Evolutionary conservation across 2,888 invertebrate species (phyloP), one percentile per base, ranked within the genome.

Genomic region (Sipha maydis): DNA sequence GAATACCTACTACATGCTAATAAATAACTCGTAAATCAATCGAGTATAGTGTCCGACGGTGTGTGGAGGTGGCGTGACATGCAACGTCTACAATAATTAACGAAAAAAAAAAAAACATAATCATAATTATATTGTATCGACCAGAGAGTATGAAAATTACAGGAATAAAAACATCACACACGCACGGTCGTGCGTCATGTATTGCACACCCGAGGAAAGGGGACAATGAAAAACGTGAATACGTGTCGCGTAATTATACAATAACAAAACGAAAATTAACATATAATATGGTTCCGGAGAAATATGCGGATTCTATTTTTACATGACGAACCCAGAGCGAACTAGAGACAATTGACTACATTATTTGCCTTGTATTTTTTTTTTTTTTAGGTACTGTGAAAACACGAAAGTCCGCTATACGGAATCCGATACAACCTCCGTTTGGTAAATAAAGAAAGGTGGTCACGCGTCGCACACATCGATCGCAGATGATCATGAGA

Each of bases 21-120:
- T 77, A 77, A 84, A 84, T 77, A 77, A 67, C 84, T 76, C 83
- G 56, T 73, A 83, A 83, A 73, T 83, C 73, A 73, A 83, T 79
- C 79, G 56, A 3, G 31, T 14, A 25, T 41, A 14, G 56, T n/a
- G 56, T 41, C 41, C 61, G 61, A 56, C 56, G 56, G 56, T 56
- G 67, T 25, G 69, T 28, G 69, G n/a, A n/a, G n/a, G 71, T 31
- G 31, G 71, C 17, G 14, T 28, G n/a, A 28, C 75, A 48, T 48
- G 73, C 34, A 34, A 75, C 54, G 56, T 56, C 54, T 84, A 84
- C 31, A 61, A 75, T 76, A 41, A 67, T 61, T 76, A 84, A 75
- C 56, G 4, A 25, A 21, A 5, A 61, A 9, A 41, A 80, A 80
- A 73, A 31, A 69, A 38, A 67, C 28, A 71, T 19, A 73, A 73